These are phyloP conservation scores for Mormyrus hasselquistii DNA, from an alignment of 2,797 vertebrate species.

Conservation along the genomic window DNA sequence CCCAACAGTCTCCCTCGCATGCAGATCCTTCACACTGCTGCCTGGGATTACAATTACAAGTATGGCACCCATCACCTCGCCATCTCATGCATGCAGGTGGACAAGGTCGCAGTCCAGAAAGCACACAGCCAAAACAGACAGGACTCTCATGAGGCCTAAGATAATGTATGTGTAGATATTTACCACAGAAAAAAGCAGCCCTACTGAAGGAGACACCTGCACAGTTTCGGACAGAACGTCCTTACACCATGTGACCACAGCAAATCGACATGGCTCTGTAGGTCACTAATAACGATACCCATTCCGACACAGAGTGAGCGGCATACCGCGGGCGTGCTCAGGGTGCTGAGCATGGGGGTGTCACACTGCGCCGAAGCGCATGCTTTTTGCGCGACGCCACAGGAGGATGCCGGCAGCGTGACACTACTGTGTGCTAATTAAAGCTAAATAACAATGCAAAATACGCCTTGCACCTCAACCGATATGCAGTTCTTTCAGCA, in stretches of 20 bases:
- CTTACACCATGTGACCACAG: background rate
- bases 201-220: background rate
- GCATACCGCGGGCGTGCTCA: background rate
- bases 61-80: background rate
- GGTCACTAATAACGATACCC: background rate
- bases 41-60: background rate
- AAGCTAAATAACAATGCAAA: conserved; percentile 32
- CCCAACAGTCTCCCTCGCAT: background rate
- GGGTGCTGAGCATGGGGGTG: background rate
- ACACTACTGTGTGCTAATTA: conserved; percentile 30
- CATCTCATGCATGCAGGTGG: background rate
- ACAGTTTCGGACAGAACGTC: background rate
- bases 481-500: background rate
- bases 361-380: background rate
- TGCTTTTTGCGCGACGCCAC: background rate
- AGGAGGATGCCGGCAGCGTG: conserved; percentile 29
- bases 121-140: background rate
- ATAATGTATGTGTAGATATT: background rate
- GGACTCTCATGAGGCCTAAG: background rate
- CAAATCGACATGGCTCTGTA: background rate
- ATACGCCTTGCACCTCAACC: background rate
- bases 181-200: background rate
- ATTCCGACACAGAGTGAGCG: background rate
- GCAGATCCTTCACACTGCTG: background rate
- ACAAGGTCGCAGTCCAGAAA: background rate